Conservation (phyloP, 2,797 vertebrate genomes). For the Acanthopagrus latus region DNA sequence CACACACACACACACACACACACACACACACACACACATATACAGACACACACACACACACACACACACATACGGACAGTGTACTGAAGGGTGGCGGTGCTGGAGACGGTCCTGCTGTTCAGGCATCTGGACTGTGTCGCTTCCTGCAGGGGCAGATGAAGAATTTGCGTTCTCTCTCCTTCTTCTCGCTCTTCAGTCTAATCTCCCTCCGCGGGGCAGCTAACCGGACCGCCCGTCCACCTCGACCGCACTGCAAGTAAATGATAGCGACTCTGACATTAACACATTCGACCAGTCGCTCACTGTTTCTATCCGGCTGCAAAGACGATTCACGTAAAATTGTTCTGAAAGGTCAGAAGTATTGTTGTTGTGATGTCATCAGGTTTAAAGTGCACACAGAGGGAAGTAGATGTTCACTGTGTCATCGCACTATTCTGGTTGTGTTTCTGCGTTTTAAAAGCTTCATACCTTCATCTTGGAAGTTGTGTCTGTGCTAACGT, state of each 20-base stretch:
- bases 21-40: background rate
- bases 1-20: conserved; percentile 6
- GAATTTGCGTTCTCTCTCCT: conserved; percentile 13
- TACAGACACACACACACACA: conserved; percentile 5
- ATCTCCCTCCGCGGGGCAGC: conserved; percentile 15
- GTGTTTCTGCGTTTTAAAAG: too few species aligned
- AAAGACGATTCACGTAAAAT: background rate
- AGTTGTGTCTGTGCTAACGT: conserved; percentile 25
- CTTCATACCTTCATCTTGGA: background rate
- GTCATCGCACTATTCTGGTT: too few species aligned
- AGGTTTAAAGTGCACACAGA: too few species aligned
- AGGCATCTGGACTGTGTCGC: conserved; percentile 29
- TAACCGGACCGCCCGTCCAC: conserved; percentile 8
- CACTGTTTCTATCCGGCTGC: background rate
- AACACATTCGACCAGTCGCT: background rate
- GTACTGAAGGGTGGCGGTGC: conserved; percentile 12
- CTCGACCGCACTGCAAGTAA: background rate
- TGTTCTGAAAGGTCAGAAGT: background rate
- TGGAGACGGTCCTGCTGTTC: conserved; percentile 42
- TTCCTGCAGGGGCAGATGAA: conserved; percentile 27
- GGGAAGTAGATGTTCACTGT: too few species aligned
- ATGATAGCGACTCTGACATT: background rate
- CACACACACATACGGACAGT: background rate
- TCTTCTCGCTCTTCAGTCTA: conserved; percentile 22
- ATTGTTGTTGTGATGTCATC: too few species aligned